Evolutionary conservation across 2,113 vertebrate species (phyloP).

Genomic region (Cyanoramphus novaezelandiae): DNA sequence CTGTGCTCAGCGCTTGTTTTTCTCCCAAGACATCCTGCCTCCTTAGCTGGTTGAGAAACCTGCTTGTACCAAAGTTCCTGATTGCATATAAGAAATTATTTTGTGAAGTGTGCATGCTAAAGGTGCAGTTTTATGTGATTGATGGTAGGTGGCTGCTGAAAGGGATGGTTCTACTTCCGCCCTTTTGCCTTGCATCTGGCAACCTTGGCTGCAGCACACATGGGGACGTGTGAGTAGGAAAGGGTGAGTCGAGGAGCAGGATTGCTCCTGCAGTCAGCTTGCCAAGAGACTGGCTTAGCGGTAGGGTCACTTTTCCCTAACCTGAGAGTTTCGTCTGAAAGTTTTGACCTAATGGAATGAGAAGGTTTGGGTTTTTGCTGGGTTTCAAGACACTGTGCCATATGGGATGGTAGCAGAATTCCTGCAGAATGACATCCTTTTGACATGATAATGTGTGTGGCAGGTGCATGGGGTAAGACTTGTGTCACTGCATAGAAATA

Average conservation of each 20-base stretch:
- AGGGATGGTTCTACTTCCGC: not conserved
- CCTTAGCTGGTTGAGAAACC: not conserved
- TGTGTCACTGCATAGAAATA: not conserved
- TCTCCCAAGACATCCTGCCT: not conserved
- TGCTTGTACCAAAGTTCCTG: not conserved
- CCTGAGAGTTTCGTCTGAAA: not conserved
- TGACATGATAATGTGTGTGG: not conserved
- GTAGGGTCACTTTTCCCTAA: not conserved
- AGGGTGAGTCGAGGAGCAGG: not conserved
- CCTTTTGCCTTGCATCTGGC: not conserved
- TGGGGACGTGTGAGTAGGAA: rapidly evolving
- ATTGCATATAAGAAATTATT: not conserved
- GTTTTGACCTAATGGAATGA: not conserved
- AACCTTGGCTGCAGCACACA: not conserved
- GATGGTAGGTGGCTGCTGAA: not conserved
- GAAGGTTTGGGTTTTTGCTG: not conserved
- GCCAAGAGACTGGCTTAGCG: not conserved
- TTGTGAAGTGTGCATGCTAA: not conserved
- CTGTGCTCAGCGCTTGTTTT: not conserved
- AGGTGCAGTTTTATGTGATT: not conserved
- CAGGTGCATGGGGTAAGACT: not conserved
- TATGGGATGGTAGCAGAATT: not conserved
- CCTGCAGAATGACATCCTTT: not conserved
- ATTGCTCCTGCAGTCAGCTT: not conserved
- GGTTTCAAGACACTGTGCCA: rapidly evolving